A percentile compares a stretch with the other conserved stretches of the same genome.
These are phyloP conservation scores for Barbus barbus DNA, from an alignment of 2,113 vertebrate genomes.

Conservation along the genomic window DNA sequence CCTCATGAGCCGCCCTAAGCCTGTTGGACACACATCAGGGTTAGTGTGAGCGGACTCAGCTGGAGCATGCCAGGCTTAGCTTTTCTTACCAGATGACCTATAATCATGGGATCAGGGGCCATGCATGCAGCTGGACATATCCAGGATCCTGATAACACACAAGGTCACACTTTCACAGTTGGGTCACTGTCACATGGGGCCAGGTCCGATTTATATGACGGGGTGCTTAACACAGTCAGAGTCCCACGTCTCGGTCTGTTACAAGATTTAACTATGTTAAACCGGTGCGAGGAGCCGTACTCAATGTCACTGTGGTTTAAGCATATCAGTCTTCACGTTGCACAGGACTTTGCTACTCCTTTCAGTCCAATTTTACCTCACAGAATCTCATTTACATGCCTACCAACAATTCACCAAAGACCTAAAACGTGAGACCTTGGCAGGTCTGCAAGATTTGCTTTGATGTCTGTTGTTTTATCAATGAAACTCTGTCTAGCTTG, in stretches of 20 bases:
- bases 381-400: constrained; percentile 17
- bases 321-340: constrained; percentile 21
- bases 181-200: constrained; percentile 45
- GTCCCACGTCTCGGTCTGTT: constrained; percentile 20
- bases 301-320: constrained; percentile 41
- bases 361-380: constrained; percentile 14
- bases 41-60: constrained; percentile 62
- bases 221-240: constrained; percentile 35
- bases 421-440: constrained; percentile 43
- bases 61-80: constrained; percentile 62
- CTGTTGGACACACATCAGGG: constrained; percentile 80
- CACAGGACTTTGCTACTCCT: not conserved
- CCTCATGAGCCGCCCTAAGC: constrained; percentile 74
- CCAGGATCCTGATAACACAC: constrained; percentile 59
- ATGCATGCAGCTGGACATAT: constrained; percentile 67
- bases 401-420: constrained; percentile 46
- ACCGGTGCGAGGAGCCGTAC: not conserved
- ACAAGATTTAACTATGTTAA: constrained; percentile 15
- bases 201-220: constrained; percentile 54
- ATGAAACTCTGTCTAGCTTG: constrained; percentile 52
- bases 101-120: constrained; percentile 75
- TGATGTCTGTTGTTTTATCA: too few species aligned
- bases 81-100: constrained; percentile 75
- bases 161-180: constrained; percentile 62
- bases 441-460: constrained; percentile 49